These are phyloP conservation scores for Tauraco erythrolophus DNA, from an alignment of 2,113 vertebrate genomes.

Conservation along the genomic window DNA sequence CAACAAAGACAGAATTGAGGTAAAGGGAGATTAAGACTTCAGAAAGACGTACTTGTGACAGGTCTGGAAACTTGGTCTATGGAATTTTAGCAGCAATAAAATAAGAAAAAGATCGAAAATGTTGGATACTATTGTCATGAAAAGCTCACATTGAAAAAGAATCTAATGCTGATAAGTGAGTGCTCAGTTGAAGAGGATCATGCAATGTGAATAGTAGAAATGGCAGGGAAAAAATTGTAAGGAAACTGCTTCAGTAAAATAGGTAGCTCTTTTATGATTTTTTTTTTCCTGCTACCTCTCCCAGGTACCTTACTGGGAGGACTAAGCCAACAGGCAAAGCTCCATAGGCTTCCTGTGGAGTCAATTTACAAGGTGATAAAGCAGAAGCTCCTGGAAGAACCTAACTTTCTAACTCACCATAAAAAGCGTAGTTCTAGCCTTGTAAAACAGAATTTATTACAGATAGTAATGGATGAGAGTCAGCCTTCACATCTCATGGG, in stretches of 20 bases:
- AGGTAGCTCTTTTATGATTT: background rate
- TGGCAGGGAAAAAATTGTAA: background rate
- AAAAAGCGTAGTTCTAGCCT: background rate
- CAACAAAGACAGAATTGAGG: background rate
- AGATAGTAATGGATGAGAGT: fast-evolving
- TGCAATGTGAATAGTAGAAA: background rate
- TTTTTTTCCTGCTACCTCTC: background rate
- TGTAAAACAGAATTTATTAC: background rate
- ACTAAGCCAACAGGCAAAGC: background rate
- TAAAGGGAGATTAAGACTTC: background rate
- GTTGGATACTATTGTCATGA: background rate
- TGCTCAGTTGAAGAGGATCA: background rate
- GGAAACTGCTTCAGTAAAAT: background rate
- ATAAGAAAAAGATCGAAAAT: background rate
- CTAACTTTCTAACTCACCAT: background rate
- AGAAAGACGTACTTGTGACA: background rate
- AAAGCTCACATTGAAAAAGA: background rate
- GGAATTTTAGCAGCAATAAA: background rate
- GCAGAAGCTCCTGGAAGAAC: background rate
- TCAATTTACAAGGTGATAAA: background rate
- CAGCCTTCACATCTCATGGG: background rate
- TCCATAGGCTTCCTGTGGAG: background rate
- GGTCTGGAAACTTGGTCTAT: background rate
- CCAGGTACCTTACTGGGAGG: background rate
- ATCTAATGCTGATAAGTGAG: background rate